Conservation (phyloP, 2,113 vertebrate species). For the Fulmarus glacialis region DNA sequence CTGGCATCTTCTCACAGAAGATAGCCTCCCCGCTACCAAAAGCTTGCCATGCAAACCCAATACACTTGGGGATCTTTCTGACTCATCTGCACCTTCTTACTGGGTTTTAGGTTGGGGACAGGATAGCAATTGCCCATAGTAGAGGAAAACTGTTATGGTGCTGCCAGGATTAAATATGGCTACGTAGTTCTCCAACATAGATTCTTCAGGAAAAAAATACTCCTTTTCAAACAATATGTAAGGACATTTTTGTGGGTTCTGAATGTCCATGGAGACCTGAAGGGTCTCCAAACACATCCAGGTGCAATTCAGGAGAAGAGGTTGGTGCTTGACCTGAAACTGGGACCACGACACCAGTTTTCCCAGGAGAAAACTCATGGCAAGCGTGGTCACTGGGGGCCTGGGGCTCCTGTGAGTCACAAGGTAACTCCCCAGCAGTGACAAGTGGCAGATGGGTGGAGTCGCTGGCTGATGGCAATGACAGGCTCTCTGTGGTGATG, state of each 20-base stretch:
- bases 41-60: not conserved
- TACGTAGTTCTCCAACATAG: not conserved
- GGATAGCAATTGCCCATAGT: constrained; percentile 59
- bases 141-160: constrained; percentile 33
- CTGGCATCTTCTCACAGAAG: not conserved
- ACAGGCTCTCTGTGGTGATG: constrained; percentile 7
- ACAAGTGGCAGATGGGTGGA: not conserved
- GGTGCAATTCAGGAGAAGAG: not conserved
- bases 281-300: constrained; percentile 4
- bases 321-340: not conserved
- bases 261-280: not conserved
- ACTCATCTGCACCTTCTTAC: not conserved
- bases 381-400: not conserved
- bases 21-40: not conserved
- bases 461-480: not conserved
- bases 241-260: not conserved
- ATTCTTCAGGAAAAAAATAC: not conserved
- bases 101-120: not conserved
- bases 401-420: not conserved
- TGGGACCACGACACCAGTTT: not conserved
- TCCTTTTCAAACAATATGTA: not conserved
- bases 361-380: not conserved
- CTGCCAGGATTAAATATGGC: not conserved
- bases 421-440: not conserved
- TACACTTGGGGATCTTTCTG: not conserved